These are phyloP conservation scores for Mesorhabditis spiculigera DNA, from an alignment of 2,888 invertebrate species.

Conservation along the genomic window DNA sequence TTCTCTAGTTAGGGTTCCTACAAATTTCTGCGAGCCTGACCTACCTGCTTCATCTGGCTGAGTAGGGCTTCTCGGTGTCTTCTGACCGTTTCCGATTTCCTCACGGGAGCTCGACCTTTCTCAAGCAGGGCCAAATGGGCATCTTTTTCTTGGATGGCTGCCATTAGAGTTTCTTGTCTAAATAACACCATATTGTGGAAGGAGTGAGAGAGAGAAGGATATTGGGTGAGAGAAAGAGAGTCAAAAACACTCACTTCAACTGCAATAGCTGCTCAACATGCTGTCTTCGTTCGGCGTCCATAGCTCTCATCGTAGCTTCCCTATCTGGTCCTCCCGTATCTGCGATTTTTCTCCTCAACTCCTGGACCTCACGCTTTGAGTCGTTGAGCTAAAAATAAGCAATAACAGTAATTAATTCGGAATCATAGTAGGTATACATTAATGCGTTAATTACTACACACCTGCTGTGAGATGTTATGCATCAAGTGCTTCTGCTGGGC, in stretches of 20 bases:
- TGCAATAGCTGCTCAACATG: slow-evolving; percentile 75
- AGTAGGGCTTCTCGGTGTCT: slow-evolving; percentile 42
- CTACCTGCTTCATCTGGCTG: slow-evolving; percentile 37
- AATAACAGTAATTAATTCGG: too few species aligned
- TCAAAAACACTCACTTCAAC: slow-evolving; percentile 71
- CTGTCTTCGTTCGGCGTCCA: slow-evolving; percentile 68
- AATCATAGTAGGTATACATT: too few species aligned
- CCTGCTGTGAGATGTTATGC: slow-evolving; percentile 40
- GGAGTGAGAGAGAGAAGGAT: background rate
- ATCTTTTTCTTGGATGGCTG: slow-evolving; percentile 82
- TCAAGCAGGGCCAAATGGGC: slow-evolving; percentile 80
- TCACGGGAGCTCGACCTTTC: slow-evolving; percentile 51
- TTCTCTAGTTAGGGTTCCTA: background rate
- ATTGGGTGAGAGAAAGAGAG: slow-evolving; percentile 6
- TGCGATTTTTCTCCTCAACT: slow-evolving; percentile 68
- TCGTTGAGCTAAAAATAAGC: slow-evolving; percentile 10
- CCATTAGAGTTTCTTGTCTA: slow-evolving; percentile 79
- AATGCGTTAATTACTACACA: background rate
- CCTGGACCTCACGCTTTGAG: slow-evolving; percentile 67
- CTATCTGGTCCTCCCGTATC: slow-evolving; percentile 61
- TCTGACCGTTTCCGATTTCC: slow-evolving; percentile 38
- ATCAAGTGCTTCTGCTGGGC: slow-evolving; percentile 63
- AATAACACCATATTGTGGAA: slow-evolving; percentile 30
- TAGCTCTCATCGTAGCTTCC: slow-evolving; percentile 68
- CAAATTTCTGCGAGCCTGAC: slow-evolving; percentile 19